A percentile compares a stretch with the other conserved stretches of the same genome.
Conservation (phyloP, 1,140 invertebrate genomes). For the Neodiprion virginianus region DNA sequence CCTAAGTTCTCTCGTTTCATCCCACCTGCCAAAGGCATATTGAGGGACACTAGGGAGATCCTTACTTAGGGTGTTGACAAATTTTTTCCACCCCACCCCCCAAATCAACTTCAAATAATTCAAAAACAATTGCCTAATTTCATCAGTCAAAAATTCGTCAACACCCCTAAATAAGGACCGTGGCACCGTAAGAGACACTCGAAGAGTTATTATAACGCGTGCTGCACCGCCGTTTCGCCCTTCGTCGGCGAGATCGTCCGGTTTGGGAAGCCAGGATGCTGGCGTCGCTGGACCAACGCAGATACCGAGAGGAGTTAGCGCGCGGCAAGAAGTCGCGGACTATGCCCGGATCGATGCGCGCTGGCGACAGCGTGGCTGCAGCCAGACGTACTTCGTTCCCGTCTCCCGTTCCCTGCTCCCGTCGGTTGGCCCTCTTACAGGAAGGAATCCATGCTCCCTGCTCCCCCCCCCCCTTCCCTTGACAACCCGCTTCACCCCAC, state of each 20-base stretch:
- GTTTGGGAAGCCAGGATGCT: background rate
- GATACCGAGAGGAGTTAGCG: background rate
- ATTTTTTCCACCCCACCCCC: too few species aligned
- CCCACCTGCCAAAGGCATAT: too few species aligned
- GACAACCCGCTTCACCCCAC: background rate
- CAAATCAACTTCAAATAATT: too few species aligned
- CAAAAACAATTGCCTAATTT: too few species aligned
- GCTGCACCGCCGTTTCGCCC: background rate
- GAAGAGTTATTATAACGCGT: too few species aligned
- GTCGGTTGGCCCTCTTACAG: background rate
- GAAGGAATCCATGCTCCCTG: background rate
- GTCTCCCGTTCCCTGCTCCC: background rate
- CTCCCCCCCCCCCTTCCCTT: background rate
- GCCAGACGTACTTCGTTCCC: slow-evolving; percentile 6
- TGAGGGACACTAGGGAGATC: too few species aligned
- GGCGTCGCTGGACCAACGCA: background rate
- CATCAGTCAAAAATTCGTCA: too few species aligned
- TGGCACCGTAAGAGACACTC: too few species aligned
- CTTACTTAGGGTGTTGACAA: too few species aligned
- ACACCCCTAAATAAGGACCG: too few species aligned
- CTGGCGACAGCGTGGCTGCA: slow-evolving; percentile 2
- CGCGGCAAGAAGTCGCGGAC: background rate
- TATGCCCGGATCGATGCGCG: background rate
- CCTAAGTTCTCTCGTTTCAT: too few species aligned
- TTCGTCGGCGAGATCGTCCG: background rate